A percentile compares a stretch with the other conserved stretches of the same genome.
Evolutionary conservation across 1,140 invertebrate species (phyloP).

Genomic region (Penaeus indicus): DNA sequence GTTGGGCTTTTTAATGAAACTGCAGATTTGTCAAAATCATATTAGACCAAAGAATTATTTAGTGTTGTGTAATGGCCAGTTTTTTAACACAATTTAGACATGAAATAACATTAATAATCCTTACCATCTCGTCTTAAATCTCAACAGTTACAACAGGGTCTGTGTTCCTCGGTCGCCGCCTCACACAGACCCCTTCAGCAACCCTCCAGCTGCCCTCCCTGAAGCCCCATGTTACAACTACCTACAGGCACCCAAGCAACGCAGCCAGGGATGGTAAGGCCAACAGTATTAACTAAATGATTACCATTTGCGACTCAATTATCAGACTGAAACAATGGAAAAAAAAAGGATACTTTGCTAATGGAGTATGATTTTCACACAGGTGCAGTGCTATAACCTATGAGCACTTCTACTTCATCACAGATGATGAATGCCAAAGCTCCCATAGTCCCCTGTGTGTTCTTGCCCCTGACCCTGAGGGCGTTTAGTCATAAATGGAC

Average conservation of each 20-base stretch:
- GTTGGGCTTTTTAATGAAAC: too few relatives aligned
- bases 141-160: slow-evolving; percentile 22
- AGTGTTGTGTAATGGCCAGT: too few relatives aligned
- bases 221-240: slow-evolving; percentile 33
- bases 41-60: too few relatives aligned
- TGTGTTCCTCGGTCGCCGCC: slow-evolving; percentile 31
- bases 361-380: neutral
- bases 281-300: too few relatives aligned
- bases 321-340: neutral
- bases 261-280: slow-evolving; percentile 28
- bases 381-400: slow-evolving; percentile 50
- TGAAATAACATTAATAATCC: neutral
- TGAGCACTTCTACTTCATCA: slow-evolving; percentile 37
- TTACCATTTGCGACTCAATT: neutral
- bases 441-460: slow-evolving; percentile 27
- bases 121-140: neutral
- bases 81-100: too few relatives aligned
- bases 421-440: slow-evolving; percentile 29
- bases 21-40: too few relatives aligned
- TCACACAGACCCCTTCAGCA: slow-evolving; percentile 45
- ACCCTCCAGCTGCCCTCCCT: slow-evolving; percentile 6
- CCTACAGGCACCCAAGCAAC: slow-evolving; percentile 4
- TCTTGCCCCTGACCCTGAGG: neutral
- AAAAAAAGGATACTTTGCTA: neutral
- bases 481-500: too few relatives aligned